Conservation (phyloP, 2,113 vertebrate genomes). For the Callorhinus ursinus region DNA sequence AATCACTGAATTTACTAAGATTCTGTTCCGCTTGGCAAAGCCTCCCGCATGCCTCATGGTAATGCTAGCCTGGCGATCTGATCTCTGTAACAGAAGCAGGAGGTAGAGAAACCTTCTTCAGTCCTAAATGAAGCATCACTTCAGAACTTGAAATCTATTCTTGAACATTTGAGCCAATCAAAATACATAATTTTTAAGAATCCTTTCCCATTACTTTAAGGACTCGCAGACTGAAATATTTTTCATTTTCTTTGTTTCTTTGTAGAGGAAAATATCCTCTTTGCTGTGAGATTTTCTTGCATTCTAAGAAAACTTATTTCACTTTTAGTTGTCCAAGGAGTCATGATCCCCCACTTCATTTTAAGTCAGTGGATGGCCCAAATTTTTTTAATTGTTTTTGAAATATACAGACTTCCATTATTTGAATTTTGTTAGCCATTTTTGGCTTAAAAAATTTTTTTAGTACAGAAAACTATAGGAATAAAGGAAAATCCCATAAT, state of each 20-base stretch:
- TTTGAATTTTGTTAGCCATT: conserved; percentile 42
- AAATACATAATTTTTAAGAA: conserved; percentile 11
- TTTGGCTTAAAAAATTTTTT: conserved; percentile 6
- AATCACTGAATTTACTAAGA: not conserved
- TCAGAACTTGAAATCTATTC: conserved; percentile 29
- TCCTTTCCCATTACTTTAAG: not conserved
- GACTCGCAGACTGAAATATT: not conserved
- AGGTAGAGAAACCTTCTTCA: conserved; percentile 34
- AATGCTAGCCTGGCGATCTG: not conserved
- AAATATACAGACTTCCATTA: not conserved
- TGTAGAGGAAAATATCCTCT: not conserved
- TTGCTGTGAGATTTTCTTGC: conserved; percentile 3
- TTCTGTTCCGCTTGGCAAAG: not conserved
- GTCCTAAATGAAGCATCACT: conserved; percentile 41
- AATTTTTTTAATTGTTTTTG: not conserved
- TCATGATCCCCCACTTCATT: not conserved
- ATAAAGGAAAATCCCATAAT: not conserved
- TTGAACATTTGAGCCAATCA: not conserved
- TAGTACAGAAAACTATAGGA: not conserved
- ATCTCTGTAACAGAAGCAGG: not conserved
- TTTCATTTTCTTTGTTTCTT: conserved; percentile 13
- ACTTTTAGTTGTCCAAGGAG: not conserved
- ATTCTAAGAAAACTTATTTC: conserved; percentile 55
- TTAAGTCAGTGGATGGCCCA: not conserved
- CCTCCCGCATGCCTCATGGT: not conserved